A percentile compares a stretch with the other conserved stretches of the same genome.
These are phyloP conservation scores for Cataglyphis hispanica DNA, from an alignment of 1,140 invertebrate species.

Conservation along the genomic window DNA sequence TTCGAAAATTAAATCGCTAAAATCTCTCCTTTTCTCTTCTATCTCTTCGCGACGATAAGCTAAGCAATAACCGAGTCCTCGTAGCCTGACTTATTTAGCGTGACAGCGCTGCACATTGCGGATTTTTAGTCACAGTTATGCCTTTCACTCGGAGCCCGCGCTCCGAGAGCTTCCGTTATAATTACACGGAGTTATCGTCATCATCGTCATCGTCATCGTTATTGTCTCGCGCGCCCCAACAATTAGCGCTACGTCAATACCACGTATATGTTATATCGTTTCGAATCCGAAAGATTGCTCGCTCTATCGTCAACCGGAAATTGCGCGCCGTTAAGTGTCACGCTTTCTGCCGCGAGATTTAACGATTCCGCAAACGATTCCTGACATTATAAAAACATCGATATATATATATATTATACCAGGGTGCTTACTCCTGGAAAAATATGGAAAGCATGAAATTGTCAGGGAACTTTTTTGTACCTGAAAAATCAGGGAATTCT, in stretches of 20 bases:
- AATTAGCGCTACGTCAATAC: conserved; percentile 41
- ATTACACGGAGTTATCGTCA: conserved; percentile 62
- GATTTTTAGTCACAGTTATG: conserved; percentile 59
- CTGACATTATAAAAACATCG: neutral
- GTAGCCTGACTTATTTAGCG: conserved; percentile 62
- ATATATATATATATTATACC: neutral
- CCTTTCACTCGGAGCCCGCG: conserved; percentile 64
- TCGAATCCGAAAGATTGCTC: neutral
- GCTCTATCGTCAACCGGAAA: conserved; percentile 10
- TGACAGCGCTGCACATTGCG: conserved; percentile 27
- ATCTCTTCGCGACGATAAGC: conserved; percentile 18
- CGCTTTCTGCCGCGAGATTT: conserved; percentile 42
- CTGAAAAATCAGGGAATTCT: no score
- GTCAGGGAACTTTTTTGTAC: no score
- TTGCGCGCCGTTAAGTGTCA: neutral
- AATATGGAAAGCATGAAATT: no score
- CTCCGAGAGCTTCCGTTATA: conserved; percentile 48
- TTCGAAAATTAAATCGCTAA: neutral
- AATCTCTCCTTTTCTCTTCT: conserved; percentile 1
- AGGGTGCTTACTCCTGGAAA: no score
- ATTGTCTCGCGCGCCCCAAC: conserved; percentile 27
- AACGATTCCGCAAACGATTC: neutral
- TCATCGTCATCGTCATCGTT: conserved; percentile 33
- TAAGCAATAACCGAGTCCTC: conserved; percentile 58
- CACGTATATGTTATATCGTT: neutral